Conservation (phyloP, 2,797 vertebrate species). For the Eulemur mongoz region DNA sequence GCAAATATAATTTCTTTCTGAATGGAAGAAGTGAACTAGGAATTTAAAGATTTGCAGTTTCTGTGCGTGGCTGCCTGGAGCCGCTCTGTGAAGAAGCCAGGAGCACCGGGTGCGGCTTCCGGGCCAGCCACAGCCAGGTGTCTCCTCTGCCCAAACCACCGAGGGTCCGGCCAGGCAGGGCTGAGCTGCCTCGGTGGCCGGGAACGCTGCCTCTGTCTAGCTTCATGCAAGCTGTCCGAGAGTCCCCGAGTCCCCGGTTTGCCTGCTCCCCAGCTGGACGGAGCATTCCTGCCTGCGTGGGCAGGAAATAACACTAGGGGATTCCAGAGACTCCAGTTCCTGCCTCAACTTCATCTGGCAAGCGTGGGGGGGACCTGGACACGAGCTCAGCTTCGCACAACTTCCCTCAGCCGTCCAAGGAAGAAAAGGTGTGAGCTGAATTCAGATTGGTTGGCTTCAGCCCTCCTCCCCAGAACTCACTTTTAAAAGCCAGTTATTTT, state of each 20-base stretch:
- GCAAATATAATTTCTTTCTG: conserved; percentile 34
- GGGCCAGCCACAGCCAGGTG: background rate
- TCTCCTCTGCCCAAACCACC: background rate
- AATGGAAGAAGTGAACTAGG: background rate
- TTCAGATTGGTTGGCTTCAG: background rate
- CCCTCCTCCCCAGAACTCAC: background rate
- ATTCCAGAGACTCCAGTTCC: background rate
- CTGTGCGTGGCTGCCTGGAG: background rate
- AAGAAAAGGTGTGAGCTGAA: background rate
- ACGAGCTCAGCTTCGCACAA: background rate
- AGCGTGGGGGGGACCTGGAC: background rate
- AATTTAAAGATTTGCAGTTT: background rate
- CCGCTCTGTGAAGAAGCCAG: fast-evolving
- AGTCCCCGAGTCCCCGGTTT: fast-evolving
- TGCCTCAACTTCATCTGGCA: background rate
- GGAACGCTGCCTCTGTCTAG: background rate
- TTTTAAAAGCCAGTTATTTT: background rate
- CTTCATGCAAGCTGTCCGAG: background rate
- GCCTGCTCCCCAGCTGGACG: background rate
- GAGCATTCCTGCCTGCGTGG: background rate
- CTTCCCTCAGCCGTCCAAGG: no score
- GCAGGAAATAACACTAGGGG: background rate
- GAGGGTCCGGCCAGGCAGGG: background rate
- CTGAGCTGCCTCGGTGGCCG: no score
- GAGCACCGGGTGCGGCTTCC: no score